Evolutionary conservation across 2,113 vertebrate genomes (phyloP), one percentile per base, ranked within the genome.

Genomic region (Caloenas nicobarica): DNA sequence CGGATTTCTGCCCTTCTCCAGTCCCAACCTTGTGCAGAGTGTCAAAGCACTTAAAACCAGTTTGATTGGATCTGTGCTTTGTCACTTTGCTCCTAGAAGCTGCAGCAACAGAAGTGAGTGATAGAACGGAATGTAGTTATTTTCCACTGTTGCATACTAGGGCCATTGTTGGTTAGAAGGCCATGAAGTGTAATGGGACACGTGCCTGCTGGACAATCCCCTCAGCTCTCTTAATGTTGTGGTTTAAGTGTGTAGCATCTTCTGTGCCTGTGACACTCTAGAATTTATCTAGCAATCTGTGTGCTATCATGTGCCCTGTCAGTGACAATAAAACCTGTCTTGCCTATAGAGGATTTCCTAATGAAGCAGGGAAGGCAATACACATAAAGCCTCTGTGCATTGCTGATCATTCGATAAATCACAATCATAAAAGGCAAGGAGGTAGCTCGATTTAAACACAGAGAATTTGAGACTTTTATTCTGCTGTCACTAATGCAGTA

Each of bases 201-300:
- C 13, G 4, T 36, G 8, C 16, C 40, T 62, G 15, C 16, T 40
- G 33, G 26, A 17, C 23, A 81, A 8, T 5, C 8, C 26, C 48
- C 10, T 22, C n/a, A 46, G 11, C 10, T 81, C 42, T 79, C 53
- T 57, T 11, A 4, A 7, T 44, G 29, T 29, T 64, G 10, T 13
- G 51, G 22, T 81, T 84, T 54, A 71, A 40, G 29, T n/a, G 10
- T n/a, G 31, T 8, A n/a, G 26, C 51, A 44, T 54, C 38, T 46
- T 66, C 65, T 46, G 9, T 53, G 65, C 25, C 38, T 72, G 53
- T 44, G 51, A 60, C 40, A 44, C 25, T 62, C 65, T 31, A 16
- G 68, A 92, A 89, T 95, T 97, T 91, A 84, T 86, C 84, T 92
- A n/a, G 56, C 78, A 89, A 91, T 81, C 86, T 64, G 15, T 81